Conservation (phyloP, 2,888 invertebrate species). For the Drosophila infuscata region DNA sequence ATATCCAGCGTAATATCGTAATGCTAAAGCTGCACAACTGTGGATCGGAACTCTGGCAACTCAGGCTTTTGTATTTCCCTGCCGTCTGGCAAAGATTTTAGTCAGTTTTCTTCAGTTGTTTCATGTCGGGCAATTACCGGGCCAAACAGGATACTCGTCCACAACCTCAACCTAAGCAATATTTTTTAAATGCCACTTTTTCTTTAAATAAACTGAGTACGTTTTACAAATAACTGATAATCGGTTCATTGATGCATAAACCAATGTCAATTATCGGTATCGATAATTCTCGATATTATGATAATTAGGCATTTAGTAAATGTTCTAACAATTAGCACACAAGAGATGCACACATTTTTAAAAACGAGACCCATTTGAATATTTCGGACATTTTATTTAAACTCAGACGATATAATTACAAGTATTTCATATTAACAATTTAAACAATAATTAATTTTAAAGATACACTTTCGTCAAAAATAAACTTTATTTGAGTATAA, state of each 20-base stretch:
- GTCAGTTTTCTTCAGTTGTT: neutral
- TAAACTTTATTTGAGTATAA: neutral
- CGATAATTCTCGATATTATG: neutral
- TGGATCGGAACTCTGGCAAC: neutral
- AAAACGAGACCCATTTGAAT: too few relatives aligned
- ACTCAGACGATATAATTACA: neutral
- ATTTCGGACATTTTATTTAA: neutral
- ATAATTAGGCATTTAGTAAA: neutral
- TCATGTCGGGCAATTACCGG: neutral
- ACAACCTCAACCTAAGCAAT: neutral
- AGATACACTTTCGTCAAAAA: neutral
- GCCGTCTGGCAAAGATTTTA: neutral
- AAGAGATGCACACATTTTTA: neutral
- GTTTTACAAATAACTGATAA: neutral
- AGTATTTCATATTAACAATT: neutral
- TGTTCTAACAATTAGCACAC: neutral
- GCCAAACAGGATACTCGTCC: neutral
- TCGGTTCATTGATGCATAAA: neutral
- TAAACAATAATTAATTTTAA: neutral
- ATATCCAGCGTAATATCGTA: neutral
- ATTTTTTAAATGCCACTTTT: neutral
- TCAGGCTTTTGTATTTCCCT: constrained; percentile 1
- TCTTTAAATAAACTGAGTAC: neutral
- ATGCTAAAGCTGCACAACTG: neutral
- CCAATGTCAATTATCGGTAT: neutral